Conservation (phyloP, 1,140 invertebrate genomes). For the Sycophaga agraensis region DNA sequence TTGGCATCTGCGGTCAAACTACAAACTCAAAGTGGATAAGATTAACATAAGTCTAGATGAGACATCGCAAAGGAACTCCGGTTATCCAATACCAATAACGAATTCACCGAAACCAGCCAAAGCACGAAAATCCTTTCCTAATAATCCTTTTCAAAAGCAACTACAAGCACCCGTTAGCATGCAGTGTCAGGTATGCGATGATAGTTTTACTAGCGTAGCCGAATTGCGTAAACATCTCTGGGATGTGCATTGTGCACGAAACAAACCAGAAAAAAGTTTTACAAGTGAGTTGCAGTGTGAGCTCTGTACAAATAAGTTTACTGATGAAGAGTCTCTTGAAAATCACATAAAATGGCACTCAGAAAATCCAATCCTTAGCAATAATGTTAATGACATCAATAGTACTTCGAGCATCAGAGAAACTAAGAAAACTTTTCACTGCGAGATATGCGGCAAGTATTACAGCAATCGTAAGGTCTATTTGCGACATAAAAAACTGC, state of each 20-base stretch:
- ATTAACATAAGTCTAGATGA: conserved; percentile 24
- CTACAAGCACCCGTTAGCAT: conserved; percentile 22
- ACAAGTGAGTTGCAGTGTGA: conserved; percentile 60
- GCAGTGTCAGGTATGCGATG: conserved; percentile 54
- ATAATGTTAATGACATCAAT: background rate
- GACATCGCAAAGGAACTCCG: conserved; percentile 14
- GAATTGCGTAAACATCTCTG: conserved; percentile 50
- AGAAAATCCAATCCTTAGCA: conserved; percentile 44
- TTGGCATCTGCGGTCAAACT: conserved; percentile 62
- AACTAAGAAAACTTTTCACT: conserved; percentile 53
- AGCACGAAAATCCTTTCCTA: conserved; percentile 48
- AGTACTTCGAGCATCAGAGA: background rate
- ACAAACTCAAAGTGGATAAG: conserved; percentile 33
- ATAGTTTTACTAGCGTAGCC: conserved; percentile 44
- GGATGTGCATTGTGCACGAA: conserved; percentile 51
- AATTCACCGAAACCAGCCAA: conserved; percentile 40
- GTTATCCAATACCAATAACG: background rate
- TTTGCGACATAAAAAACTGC: conserved; percentile 59
- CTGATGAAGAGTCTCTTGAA: conserved; percentile 59
- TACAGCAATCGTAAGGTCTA: conserved; percentile 56
- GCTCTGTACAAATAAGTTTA: conserved; percentile 62
- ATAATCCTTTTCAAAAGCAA: conserved; percentile 23
- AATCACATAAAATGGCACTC: conserved; percentile 60
- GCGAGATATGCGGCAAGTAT: conserved; percentile 63
- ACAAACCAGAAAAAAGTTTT: conserved; percentile 48